Base-by-base conservation (phyloP, 2,797 vertebrate genomes). In the Malacoraja senta region DNA sequence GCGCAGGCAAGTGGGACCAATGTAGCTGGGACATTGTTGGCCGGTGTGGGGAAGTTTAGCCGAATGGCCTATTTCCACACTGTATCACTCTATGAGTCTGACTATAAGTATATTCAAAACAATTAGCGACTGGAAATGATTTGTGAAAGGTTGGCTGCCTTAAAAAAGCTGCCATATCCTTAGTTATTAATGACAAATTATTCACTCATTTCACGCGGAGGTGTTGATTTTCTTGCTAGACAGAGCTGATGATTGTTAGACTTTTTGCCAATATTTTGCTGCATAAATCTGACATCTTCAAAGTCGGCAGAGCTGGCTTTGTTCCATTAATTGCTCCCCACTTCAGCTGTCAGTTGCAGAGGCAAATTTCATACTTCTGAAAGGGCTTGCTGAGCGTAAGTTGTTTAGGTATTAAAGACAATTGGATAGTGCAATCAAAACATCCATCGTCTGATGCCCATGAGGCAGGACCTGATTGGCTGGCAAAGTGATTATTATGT, bases 401-500 rank as follows among this genome's bases (percentile, higher is more conserved):
- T 65, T 88, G 61, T 88, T 88, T 88, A 35, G 35, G 63, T 35
- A 68, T 68, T 88, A 24, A 68, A 88, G 15, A 32, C 84, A 88
- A 88, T 88, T 88, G 61, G 84, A 68, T 68, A n/a, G 61, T 35
- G 63, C 84, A 8, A 88, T 88, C 61, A 88, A 88, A 88, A 88
- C 84, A 88, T 68, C 84, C 84, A 88, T 35, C 84, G 17, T 88
- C 84, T 88, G 61, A 88, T 68, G 61, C 84, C 61, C 84, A 88
- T 88, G n/a, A 88, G 63, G 17, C 63, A n/a, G 76, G 90, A 58
- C 68, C 21, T 29, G 72, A 76, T 92, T 92, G 90, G 65, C 71
- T 92, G 71, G 68, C 71, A 76, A n/a, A 53, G 35, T 72, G 26
- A 92, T 92, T 92, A 92, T 76, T 92, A 92, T 74, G 90, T 92